phyloP scores from a whole-genome alignment of 2,888 invertebrate species.

The Brassicogethes aeneus region DNA sequence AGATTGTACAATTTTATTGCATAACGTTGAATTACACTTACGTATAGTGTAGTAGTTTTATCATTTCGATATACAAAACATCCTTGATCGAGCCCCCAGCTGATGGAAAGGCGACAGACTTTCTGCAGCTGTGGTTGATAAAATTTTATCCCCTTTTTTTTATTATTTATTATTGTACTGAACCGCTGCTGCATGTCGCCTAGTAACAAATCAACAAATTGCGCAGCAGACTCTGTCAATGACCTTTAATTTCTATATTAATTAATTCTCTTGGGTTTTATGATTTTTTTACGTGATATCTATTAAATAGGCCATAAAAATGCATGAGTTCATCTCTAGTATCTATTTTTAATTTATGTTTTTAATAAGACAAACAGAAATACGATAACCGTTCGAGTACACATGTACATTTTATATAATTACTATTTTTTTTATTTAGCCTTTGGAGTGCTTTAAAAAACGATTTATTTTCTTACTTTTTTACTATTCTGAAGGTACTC shows the following conservation, averaged over 20 bases:
- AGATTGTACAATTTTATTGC: not conserved
- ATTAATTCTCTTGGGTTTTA: not conserved
- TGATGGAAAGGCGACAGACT: slow-evolving; percentile 18
- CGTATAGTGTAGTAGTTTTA: not conserved
- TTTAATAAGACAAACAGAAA: too few relatives aligned
- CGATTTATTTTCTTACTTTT: too few relatives aligned
- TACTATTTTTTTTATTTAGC: too few relatives aligned
- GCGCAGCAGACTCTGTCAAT: slow-evolving; percentile 26
- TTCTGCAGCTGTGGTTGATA: slow-evolving; percentile 19
- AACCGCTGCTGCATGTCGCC: not conserved
- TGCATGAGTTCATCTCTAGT: too few relatives aligned
- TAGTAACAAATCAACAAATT: slow-evolving; percentile 22
- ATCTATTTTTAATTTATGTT: too few relatives aligned
- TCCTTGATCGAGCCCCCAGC: slow-evolving; percentile 12
- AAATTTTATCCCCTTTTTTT: slow-evolving; percentile 14
- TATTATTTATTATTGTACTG: slow-evolving; percentile 1
- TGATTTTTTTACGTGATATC: not conserved
- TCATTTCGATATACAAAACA: not conserved
- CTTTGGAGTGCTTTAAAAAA: too few relatives aligned
- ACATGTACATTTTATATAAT: too few relatives aligned
- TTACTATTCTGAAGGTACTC: too few relatives aligned
- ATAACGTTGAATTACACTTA: not conserved
- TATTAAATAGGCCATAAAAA: too few relatives aligned
- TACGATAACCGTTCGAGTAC: too few relatives aligned
- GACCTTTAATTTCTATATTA: slow-evolving; percentile 18